phyloP scores from a whole-genome alignment of 2,888 invertebrate species.

The Cephus nigrinus region DNA sequence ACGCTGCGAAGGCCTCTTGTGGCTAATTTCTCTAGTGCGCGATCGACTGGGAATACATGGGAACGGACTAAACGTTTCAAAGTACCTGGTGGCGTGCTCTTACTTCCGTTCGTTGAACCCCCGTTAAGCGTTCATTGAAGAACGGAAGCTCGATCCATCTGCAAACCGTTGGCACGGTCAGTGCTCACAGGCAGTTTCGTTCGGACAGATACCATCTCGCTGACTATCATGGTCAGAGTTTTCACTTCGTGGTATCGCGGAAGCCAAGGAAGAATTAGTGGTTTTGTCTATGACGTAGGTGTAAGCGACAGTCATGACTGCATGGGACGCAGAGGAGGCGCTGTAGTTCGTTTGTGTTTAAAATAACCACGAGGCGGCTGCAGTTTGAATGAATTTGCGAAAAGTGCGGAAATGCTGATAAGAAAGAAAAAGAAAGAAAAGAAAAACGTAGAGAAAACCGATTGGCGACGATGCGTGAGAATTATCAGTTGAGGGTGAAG shows the following conservation, averaged over 20 bases:
- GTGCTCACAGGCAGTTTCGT: neutral
- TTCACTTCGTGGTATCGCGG: neutral
- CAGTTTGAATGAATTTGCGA: neutral
- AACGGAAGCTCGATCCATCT: slow-evolving; percentile 68
- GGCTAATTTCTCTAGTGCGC: neutral
- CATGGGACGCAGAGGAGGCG: neutral
- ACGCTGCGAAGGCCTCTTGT: neutral
- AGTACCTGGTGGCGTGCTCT: neutral
- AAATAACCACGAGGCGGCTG: neutral
- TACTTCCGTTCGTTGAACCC: neutral
- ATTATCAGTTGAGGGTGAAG: neutral
- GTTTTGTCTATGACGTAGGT: neutral
- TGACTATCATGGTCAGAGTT: neutral
- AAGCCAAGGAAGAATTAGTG: neutral
- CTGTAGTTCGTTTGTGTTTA: neutral
- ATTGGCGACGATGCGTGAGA: neutral
- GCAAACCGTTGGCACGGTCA: neutral
- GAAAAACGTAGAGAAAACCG: neutral
- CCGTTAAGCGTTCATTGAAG: slow-evolving; percentile 33
- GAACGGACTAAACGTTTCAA: neutral
- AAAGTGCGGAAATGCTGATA: neutral
- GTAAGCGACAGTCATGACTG: neutral
- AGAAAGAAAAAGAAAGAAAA: neutral
- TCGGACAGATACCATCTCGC: neutral
- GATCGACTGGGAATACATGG: neutral